Conservation (phyloP, 2,888 invertebrate genomes). For the Omphaloscelis lunosa region DNA sequence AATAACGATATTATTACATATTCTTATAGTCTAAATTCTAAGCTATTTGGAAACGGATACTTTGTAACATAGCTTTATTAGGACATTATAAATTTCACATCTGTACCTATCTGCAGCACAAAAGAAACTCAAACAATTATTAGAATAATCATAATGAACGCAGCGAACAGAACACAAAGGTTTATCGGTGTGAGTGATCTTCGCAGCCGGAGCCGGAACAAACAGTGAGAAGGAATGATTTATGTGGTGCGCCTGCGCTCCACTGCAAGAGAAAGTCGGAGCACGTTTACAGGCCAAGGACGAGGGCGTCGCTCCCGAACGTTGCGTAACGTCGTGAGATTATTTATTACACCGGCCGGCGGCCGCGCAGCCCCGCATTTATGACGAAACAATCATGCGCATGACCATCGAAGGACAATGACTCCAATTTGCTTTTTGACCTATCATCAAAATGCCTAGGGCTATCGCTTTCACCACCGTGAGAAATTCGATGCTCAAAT, state of each 20-base stretch:
- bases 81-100: slow-evolving; percentile 13
- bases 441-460: slow-evolving; percentile 70
- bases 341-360: slow-evolving; percentile 59
- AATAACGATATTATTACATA: neutral
- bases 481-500: slow-evolving; percentile 40
- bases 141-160: slow-evolving; percentile 55
- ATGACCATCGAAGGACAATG: slow-evolving; percentile 84
- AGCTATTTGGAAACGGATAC: neutral
- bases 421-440: slow-evolving; percentile 72
- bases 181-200: slow-evolving; percentile 73
- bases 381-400: slow-evolving; percentile 82
- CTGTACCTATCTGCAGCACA: slow-evolving; percentile 22
- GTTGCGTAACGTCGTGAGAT: slow-evolving; percentile 71
- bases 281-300: slow-evolving; percentile 84
- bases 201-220: slow-evolving; percentile 61
- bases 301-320: slow-evolving; percentile 85
- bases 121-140: slow-evolving; percentile 55
- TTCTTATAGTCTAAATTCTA: neutral
- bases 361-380: slow-evolving; percentile 62
- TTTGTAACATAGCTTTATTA: neutral
- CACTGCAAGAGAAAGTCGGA: slow-evolving; percentile 82
- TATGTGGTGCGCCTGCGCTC: slow-evolving; percentile 68
- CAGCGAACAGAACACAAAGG: slow-evolving; percentile 55
- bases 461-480: slow-evolving; percentile 76
- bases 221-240: slow-evolving; percentile 71